These are phyloP conservation scores for Seriola dumerili DNA, from an alignment of 2,113 vertebrate species.

Conservation along the genomic window DNA sequence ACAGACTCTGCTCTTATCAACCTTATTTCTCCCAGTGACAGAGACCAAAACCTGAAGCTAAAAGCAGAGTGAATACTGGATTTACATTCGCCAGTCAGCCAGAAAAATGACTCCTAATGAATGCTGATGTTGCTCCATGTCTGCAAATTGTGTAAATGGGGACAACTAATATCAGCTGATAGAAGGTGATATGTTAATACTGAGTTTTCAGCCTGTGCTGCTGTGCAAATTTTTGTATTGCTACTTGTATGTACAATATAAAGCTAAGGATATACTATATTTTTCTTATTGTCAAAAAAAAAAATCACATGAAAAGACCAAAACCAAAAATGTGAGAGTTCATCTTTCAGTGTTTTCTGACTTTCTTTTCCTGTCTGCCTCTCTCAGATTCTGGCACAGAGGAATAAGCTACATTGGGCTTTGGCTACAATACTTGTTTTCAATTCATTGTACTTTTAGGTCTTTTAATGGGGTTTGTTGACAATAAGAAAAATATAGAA, in stretches of 20 bases:
- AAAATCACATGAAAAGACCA: not conserved
- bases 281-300: not conserved
- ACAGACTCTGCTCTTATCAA: not conserved
- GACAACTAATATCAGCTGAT: too few species aligned
- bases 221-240: not conserved
- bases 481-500: not conserved
- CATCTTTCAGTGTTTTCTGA: not conserved
- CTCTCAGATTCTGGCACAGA: not conserved
- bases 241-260: not conserved
- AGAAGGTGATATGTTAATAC: not conserved
- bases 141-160: too few species aligned
- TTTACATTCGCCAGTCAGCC: too few species aligned
- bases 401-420: not conserved
- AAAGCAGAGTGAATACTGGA: too few species aligned
- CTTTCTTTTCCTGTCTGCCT: too few species aligned
- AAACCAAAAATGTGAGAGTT: not conserved
- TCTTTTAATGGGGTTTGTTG: not conserved
- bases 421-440: not conserved
- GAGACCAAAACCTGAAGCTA: too few species aligned
- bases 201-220: not conserved
- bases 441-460: not conserved
- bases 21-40: too few species aligned
- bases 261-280: not conserved
- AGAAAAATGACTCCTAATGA: too few species aligned
- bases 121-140: too few species aligned